Evolutionary conservation across 2,888 invertebrate species (phyloP).

Genomic region (Drosophila hamatofila): DNA sequence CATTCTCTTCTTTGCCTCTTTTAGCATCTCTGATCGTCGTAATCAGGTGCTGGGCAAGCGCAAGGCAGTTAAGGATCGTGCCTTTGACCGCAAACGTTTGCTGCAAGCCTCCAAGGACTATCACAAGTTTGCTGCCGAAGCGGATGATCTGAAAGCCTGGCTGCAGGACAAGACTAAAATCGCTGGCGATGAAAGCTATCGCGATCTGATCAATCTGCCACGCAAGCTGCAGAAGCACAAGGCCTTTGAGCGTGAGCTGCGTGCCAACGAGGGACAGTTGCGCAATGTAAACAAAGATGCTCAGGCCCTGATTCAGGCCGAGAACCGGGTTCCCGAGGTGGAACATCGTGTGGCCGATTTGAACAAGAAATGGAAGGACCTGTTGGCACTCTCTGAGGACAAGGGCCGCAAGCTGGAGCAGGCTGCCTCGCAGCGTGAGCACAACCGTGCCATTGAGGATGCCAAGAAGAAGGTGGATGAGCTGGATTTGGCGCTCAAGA

Average conservation of each 20-base stretch:
- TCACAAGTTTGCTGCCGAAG: conserved; percentile 96
- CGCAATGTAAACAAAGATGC: conserved; percentile 93
- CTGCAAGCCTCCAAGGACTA: conserved; percentile 94
- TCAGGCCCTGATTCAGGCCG: conserved; percentile 89
- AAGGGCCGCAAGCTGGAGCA: conserved; percentile 93
- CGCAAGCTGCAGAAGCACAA: conserved; percentile 98
- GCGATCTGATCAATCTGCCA: conserved; percentile 95
- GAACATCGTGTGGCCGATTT: conserved; percentile 89
- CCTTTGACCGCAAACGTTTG: conserved; percentile 90
- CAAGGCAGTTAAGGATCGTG: conserved; percentile 90
- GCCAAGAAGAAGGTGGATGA: conserved; percentile 94
- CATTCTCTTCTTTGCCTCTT: background rate
- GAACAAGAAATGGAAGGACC: conserved; percentile 91
- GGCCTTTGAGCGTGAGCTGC: conserved; percentile 97
- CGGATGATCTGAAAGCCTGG: conserved; percentile 96
- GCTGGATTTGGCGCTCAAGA: conserved; percentile 91
- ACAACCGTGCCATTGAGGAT: conserved; percentile 94
- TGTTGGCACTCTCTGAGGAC: conserved; percentile 89
- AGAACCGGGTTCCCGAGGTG: conserved; percentile 90
- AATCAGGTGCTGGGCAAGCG: conserved; percentile 91
- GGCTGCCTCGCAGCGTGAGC: conserved; percentile 93
- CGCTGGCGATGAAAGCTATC: conserved; percentile 96
- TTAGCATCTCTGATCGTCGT: conserved; percentile 89
- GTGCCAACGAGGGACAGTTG: conserved; percentile 97
- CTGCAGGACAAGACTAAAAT: conserved; percentile 95